Evolutionary conservation across 2,113 vertebrate genomes (phyloP).

Genomic region (Progne subis): DNA sequence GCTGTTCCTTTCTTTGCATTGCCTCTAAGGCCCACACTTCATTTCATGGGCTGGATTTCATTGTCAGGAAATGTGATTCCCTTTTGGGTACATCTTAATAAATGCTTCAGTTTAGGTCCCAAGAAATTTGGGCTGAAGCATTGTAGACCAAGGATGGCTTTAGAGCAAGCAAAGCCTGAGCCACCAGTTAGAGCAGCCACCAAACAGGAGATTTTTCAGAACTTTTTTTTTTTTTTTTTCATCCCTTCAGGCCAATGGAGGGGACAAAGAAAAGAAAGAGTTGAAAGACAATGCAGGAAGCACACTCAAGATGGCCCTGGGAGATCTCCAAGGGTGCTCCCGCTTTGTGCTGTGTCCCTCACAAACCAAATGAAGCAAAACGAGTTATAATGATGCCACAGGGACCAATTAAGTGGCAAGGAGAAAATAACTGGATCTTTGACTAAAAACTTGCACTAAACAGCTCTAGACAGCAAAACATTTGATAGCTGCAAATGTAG

Average conservation of each 20-base stretch:
- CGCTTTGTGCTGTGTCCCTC: neutral
- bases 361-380: neutral
- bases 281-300: neutral
- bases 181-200: neutral
- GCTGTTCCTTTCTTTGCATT: neutral
- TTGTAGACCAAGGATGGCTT: neutral
- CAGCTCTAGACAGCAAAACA: neutral
- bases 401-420: neutral
- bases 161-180: neutral
- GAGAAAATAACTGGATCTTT: neutral
- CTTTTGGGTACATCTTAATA: neutral
- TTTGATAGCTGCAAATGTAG: neutral
- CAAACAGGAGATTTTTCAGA: neutral
- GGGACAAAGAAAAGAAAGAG: neutral
- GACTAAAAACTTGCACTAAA: neutral
- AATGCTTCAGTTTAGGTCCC: neutral
- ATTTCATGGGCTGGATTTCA: neutral
- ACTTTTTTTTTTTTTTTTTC: neutral
- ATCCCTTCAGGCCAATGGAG: neutral
- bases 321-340: neutral
- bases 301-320: rapidly evolving
- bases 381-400: rapidly evolving
- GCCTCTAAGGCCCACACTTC: neutral
- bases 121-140: neutral
- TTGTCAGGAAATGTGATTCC: neutral